These are phyloP conservation scores for Kryptopterus vitreolus DNA, from an alignment of 2,797 vertebrate species.

Conservation along the genomic window DNA sequence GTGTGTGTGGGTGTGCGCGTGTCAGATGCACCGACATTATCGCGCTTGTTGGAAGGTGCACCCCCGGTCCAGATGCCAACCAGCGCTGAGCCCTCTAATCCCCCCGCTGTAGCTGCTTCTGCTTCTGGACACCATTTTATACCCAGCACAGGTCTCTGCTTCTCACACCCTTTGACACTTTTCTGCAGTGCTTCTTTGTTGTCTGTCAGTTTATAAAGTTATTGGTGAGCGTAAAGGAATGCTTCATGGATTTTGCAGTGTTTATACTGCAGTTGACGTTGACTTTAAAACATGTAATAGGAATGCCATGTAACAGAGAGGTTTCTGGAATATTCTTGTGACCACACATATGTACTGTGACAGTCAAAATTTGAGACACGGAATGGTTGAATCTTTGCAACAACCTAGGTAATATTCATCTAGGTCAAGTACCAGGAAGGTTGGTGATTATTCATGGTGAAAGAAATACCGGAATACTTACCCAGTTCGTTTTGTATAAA, in stretches of 20 bases:
- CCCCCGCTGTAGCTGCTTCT: conserved; percentile 64
- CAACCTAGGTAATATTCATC: too few species aligned
- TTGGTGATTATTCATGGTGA: too few species aligned
- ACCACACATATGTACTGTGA: background rate
- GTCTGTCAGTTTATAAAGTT: conserved; percentile 9
- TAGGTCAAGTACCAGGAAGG: too few species aligned
- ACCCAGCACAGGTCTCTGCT: conserved; percentile 47
- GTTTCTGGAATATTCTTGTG: background rate
- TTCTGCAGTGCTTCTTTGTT: conserved; percentile 2
- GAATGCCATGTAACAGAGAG: too few species aligned
- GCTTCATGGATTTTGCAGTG: background rate
- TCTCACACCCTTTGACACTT: conserved; percentile 22
- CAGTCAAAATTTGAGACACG: too few species aligned
- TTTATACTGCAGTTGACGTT: too few species aligned
- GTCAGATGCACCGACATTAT: conserved; percentile 88
- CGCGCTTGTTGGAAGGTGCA: conserved; percentile 87
- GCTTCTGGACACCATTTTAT: conserved; percentile 50
- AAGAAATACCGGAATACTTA: too few species aligned
- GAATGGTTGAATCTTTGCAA: too few species aligned
- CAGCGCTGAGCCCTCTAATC: conserved; percentile 75
- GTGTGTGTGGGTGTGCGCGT: conserved; percentile 57
- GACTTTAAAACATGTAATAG: background rate
- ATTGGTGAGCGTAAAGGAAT: background rate
- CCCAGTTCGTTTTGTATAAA: too few species aligned
- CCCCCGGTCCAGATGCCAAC: conserved; percentile 81